phyloP scores from a whole-genome alignment of 2,797 vertebrate genomes.

The Acanthopagrus latus region DNA sequence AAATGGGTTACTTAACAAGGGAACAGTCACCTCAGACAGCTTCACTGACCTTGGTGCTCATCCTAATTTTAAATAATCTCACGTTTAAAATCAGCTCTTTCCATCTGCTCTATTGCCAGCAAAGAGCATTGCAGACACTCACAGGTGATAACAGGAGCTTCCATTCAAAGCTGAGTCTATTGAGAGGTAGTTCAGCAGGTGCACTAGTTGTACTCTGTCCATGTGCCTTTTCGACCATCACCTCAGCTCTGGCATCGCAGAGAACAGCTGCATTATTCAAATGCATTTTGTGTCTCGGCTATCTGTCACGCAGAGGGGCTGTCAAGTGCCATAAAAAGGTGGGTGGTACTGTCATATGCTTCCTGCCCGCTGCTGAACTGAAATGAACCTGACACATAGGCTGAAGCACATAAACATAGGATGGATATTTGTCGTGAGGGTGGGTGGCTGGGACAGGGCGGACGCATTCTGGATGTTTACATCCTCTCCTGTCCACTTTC shows the following conservation, averaged over 20 bases:
- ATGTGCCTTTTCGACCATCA: conserved; percentile 29
- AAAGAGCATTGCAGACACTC: conserved; percentile 8
- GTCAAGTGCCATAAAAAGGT: conserved; percentile 79
- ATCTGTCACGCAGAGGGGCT: conserved; percentile 80
- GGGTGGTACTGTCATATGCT: conserved; percentile 74
- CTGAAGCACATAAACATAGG: conserved; percentile 59
- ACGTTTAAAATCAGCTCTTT: conserved; percentile 38
- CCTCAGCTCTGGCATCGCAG: conserved; percentile 31
- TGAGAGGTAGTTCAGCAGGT: conserved; percentile 37
- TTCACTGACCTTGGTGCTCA: conserved; percentile 49
- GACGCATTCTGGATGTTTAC: conserved; percentile 55
- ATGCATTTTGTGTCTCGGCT: conserved; percentile 79
- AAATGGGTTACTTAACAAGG: conserved; percentile 60
- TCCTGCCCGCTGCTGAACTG: conserved; percentile 64
- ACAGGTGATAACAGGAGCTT: conserved; percentile 8
- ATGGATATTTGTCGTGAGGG: conserved; percentile 67
- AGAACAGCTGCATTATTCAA: conserved; percentile 79
- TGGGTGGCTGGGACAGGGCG: conserved; percentile 48
- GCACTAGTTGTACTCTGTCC: conserved; percentile 26
- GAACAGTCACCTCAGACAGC: conserved; percentile 46
- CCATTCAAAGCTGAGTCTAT: conserved; percentile 16
- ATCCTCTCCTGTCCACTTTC: conserved; percentile 54
- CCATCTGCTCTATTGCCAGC: conserved; percentile 21
- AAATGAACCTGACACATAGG: conserved; percentile 76
- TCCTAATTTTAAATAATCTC: conserved; percentile 54